These are phyloP conservation scores for Xenotilapia caudafasciata DNA, from an alignment of 2,113 vertebrate genomes.

Conservation along the genomic window DNA sequence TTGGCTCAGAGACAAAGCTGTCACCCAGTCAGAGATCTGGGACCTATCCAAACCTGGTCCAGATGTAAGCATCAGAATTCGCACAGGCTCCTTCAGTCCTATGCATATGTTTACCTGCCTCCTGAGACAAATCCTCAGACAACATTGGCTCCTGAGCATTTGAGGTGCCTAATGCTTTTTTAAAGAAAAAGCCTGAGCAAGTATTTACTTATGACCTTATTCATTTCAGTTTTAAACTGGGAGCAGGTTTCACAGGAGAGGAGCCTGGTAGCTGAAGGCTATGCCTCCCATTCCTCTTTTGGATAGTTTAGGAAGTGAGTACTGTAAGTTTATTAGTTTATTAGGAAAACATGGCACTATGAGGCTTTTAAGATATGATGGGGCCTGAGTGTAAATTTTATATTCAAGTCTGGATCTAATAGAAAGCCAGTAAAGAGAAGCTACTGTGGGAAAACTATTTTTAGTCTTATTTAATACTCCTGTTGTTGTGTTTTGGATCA, in stretches of 20 bases:
- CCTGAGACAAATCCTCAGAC: slow-evolving; percentile 6
- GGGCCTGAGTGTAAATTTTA: background rate
- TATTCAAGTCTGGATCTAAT: background rate
- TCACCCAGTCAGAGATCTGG: slow-evolving; percentile 42
- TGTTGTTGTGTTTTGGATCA: background rate
- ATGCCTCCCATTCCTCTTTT: background rate
- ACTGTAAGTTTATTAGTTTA: background rate
- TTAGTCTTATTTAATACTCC: background rate
- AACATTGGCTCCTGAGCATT: background rate
- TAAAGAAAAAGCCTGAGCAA: background rate
- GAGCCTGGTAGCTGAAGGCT: background rate
- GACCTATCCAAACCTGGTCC: slow-evolving; percentile 42
- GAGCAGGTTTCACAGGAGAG: background rate
- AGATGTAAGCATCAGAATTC: slow-evolving; percentile 48
- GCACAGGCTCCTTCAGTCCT: background rate
- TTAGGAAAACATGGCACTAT: background rate
- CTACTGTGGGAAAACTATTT: background rate
- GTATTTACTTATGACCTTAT: background rate
- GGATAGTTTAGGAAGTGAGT: background rate
- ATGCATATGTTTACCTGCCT: background rate
- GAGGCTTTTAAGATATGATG: background rate
- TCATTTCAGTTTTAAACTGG: background rate
- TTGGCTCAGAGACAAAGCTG: slow-evolving; percentile 47
- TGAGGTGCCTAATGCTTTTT: background rate
- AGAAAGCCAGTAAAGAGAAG: background rate